Evolutionary conservation across 2,888 invertebrate species (phyloP), one percentile per base, ranked within the genome.

Genomic region (Drosophila incognita): DNA sequence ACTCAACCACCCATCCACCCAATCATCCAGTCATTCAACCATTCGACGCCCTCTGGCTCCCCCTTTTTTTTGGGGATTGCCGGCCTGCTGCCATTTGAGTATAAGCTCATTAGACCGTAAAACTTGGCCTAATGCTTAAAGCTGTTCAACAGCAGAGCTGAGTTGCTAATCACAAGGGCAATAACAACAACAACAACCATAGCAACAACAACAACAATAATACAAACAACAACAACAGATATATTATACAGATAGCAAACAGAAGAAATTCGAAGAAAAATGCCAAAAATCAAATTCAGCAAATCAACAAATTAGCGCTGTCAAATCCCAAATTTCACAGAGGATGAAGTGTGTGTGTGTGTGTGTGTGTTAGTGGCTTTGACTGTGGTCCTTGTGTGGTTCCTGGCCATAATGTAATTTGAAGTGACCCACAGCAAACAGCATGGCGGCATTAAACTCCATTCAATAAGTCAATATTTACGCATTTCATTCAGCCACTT

Each of bases 271-370:
- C 46, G 56, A 63, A 67, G 33, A 61, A 27, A 49, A 27, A 38
- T 27, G 52, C 54, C 74, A 59, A 68, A 82, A 81, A 79, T 81
- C 81, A 87, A 86, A 87, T 83, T 88, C 76, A 88, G 87, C 79
- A 90, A 90, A 87, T 90, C 89, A 88, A 90, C 90, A 87, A 87
- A 90, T 87, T 90, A 87, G 83, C 79, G 77, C 75, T 83, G 87
- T 86, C 87, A 81, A 89, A 76, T 70, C 66, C 61, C 62, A 70
- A 64, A 72, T 51, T 36, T 51, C 48, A 54, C 36, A 54, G 31
- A 31, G 33, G 3, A 11, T 21, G 42, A 2, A 49, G 18, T 48
- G 18, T 63, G 27, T 57, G 24, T 61, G 46, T 33, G 29, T 29
- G 21, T 18, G 40, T 15, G 21, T 46, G 40, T 36, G 52, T 51